Conservation (phyloP, 1,140 invertebrate genomes). For the Camponotus pennsylvanicus region DNA sequence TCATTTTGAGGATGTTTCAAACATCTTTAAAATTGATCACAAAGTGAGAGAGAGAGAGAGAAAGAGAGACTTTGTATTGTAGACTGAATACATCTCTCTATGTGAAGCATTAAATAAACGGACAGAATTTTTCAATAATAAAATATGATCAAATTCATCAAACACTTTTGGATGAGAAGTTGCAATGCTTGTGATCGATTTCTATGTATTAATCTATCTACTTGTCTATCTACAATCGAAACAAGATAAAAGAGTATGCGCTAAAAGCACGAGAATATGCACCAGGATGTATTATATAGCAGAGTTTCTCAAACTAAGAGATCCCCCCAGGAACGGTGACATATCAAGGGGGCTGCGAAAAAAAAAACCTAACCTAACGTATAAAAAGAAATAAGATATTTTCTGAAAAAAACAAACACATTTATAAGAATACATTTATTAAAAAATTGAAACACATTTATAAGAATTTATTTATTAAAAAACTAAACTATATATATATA, state of each 20-base stretch:
- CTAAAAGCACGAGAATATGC: neutral
- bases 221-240: neutral
- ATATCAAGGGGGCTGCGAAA: too few species aligned
- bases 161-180: constrained; percentile 23
- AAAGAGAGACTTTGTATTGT: too few species aligned
- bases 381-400: too few species aligned
- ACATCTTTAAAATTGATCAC: neutral
- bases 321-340: too few species aligned
- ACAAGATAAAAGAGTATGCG: neutral
- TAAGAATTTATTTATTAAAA: too few species aligned
- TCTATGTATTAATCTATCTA: neutral
- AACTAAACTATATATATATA: too few species aligned
- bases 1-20: neutral
- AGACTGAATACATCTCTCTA: neutral
- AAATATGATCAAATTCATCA: neutral
- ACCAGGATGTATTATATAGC: neutral
- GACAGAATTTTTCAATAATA: neutral
- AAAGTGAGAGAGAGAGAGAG: neutral
- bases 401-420: too few species aligned
- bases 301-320: too few species aligned
- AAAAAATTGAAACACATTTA: too few species aligned
- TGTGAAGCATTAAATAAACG: neutral
- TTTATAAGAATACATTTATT: too few species aligned
- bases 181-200: neutral
- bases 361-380: too few species aligned